A percentile compares a stretch with the other conserved stretches of the same genome.
Evolutionary conservation across 2,113 vertebrate genomes (phyloP).

Genomic region (Chascanopsetta lugubris): DNA sequence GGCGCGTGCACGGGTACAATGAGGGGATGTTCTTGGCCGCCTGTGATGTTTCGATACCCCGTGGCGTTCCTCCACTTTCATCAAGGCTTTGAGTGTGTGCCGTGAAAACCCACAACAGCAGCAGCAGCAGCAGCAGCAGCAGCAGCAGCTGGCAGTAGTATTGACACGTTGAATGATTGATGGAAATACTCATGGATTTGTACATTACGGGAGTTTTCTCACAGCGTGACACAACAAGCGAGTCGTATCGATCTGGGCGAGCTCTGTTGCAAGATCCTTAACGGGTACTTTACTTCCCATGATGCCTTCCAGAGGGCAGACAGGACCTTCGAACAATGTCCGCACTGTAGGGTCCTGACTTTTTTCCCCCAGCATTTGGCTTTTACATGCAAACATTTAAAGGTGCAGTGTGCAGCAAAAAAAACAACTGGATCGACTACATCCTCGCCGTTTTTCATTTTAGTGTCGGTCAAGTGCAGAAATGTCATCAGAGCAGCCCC

Average conservation of each 20-base stretch:
- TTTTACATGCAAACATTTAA: background rate
- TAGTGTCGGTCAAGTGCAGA: no score
- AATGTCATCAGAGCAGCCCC: no score
- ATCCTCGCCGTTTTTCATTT: no score
- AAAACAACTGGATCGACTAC: no score
- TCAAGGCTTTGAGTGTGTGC: conserved; percentile 43
- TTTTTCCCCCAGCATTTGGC: background rate
- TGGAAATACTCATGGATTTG: conserved; percentile 6
- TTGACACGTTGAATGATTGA: conserved; percentile 42
- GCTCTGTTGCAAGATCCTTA: conserved; percentile 17
- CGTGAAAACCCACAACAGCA: conserved; percentile 51
- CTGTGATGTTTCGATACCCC: conserved; percentile 59
- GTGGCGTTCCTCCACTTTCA: conserved; percentile 51
- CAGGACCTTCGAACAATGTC: no score
- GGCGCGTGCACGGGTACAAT: conserved; percentile 36
- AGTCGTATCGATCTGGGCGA: conserved; percentile 22
- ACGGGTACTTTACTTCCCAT: conserved; percentile 6
- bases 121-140: conserved; percentile 39
- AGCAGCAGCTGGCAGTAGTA: conserved; percentile 36
- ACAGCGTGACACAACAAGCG: background rate
- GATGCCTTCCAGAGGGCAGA: background rate
- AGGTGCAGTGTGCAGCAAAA: no score
- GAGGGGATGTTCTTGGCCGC: conserved; percentile 43
- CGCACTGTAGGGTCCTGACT: no score
- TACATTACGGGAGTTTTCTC: conserved; percentile 8